A percentile compares a stretch with the other conserved stretches of the same genome.
Conservation (phyloP, 2,888 invertebrate genomes). For the Lithophane ornitopus region DNA sequence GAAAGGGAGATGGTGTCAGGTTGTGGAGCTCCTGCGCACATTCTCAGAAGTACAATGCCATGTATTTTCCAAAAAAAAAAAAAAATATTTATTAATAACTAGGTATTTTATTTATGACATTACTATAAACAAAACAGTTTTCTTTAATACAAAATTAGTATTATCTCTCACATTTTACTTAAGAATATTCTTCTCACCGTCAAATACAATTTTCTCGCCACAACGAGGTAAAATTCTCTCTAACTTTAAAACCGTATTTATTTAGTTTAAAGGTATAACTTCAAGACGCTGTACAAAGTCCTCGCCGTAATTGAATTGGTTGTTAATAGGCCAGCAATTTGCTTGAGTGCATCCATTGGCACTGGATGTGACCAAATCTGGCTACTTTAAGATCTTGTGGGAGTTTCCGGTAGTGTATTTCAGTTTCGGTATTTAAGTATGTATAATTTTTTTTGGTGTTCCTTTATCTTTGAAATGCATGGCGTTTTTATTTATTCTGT, state of each 20-base stretch:
- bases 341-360: constrained; percentile 66
- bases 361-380: constrained; percentile 46
- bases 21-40: too few species aligned
- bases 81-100: too few species aligned
- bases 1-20: too few species aligned
- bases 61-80: too few species aligned
- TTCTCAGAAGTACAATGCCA: too few species aligned
- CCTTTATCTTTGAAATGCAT: background rate
- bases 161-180: background rate
- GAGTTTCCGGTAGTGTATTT: constrained; percentile 23
- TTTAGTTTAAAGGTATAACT: constrained; percentile 51
- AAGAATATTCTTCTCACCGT: background rate
- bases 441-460: background rate
- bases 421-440: background rate
- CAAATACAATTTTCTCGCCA: background rate
- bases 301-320: constrained; percentile 68
- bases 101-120: too few species aligned
- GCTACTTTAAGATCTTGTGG: constrained; percentile 23
- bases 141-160: background rate
- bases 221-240: background rate
- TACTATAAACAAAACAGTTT: too few species aligned
- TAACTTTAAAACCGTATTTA: constrained; percentile 33
- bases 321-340: constrained; percentile 70
- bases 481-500: background rate
- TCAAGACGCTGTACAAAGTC: constrained; percentile 44